These are phyloP conservation scores for Drosophila yooni DNA, from an alignment of 2,888 invertebrate genomes.

Conservation along the genomic window DNA sequence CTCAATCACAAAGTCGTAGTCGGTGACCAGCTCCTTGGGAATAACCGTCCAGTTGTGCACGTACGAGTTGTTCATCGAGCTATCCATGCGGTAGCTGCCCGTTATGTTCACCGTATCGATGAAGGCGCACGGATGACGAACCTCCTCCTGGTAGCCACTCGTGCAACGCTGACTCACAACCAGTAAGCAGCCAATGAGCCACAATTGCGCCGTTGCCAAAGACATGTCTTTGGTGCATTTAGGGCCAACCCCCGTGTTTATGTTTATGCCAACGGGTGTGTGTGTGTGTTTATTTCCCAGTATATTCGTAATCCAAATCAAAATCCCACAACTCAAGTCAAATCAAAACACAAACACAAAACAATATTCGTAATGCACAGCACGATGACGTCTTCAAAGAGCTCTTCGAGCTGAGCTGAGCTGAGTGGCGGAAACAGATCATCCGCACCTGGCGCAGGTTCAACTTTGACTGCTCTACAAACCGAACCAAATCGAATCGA, in stretches of 20 bases:
- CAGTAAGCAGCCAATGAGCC: slow-evolving; percentile 12
- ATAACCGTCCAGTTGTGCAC: slow-evolving; percentile 78
- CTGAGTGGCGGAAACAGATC: slow-evolving; percentile 14
- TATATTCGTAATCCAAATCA: slow-evolving; percentile 13
- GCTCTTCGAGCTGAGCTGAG: background rate
- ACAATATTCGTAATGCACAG: slow-evolving; percentile 12
- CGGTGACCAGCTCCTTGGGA: slow-evolving; percentile 71
- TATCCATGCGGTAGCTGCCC: slow-evolving; percentile 61
- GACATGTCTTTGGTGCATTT: slow-evolving; percentile 32
- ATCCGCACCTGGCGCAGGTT: slow-evolving; percentile 62
- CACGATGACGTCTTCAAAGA: slow-evolving; percentile 11
- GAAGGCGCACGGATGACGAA: slow-evolving; percentile 80
- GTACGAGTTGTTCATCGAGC: slow-evolving; percentile 62
- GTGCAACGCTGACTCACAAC: slow-evolving; percentile 31
- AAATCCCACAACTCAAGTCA: slow-evolving; percentile 6
- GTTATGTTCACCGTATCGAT: slow-evolving; percentile 83
- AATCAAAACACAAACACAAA: slow-evolving; percentile 13
- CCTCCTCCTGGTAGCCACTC: slow-evolving; percentile 52
- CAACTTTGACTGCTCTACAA: slow-evolving; percentile 23
- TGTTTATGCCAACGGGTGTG: slow-evolving; percentile 34
- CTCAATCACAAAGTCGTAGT: slow-evolving; percentile 80
- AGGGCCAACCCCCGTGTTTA: slow-evolving; percentile 34
- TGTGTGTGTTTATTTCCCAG: slow-evolving; percentile 50
- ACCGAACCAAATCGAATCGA: slow-evolving; percentile 27
- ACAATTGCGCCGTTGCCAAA: slow-evolving; percentile 47